Evolutionary conservation across 2,113 vertebrate genomes (phyloP).

Genomic region (Myocastor coypus): DNA sequence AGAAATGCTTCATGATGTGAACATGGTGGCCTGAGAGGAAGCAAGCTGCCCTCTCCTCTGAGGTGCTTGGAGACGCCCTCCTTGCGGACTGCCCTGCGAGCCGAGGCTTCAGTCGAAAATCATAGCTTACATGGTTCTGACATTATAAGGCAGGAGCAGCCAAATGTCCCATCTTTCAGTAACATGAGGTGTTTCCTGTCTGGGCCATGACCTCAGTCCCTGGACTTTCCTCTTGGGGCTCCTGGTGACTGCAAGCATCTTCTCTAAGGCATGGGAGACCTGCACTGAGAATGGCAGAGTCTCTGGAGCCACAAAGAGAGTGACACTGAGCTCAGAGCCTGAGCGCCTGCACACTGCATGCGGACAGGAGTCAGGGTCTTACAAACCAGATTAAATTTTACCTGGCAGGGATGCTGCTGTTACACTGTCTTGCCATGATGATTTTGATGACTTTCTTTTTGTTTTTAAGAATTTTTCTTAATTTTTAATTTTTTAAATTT

Average conservation of each 20-base stretch:
- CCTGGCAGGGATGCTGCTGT: not conserved
- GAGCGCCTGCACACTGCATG: not conserved
- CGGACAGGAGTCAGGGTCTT: not conserved
- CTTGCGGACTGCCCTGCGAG: not conserved
- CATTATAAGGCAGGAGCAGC: fast-evolving
- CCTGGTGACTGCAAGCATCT: not conserved
- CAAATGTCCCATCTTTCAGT: not conserved
- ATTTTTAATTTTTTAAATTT: too few relatives aligned
- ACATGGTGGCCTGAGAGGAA: not conserved
- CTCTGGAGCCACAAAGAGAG: not conserved
- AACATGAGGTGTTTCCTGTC: not conserved
- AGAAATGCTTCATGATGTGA: not conserved
- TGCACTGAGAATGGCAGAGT: not conserved
- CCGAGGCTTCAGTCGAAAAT: not conserved
- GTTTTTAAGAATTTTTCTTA: too few relatives aligned
- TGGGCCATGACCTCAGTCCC: not conserved
- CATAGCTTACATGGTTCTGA: too few relatives aligned
- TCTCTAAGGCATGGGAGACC: not conserved
- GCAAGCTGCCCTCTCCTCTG: not conserved
- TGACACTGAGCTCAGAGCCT: not conserved
- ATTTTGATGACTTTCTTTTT: too few relatives aligned
- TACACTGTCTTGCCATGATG: not conserved
- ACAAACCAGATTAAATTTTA: not conserved
- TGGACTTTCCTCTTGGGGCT: too few relatives aligned
- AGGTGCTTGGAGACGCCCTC: not conserved